Evolutionary conservation across 2,113 vertebrate species (phyloP), one percentile per base, ranked within the genome.

Genomic region (Noturus placidus): DNA sequence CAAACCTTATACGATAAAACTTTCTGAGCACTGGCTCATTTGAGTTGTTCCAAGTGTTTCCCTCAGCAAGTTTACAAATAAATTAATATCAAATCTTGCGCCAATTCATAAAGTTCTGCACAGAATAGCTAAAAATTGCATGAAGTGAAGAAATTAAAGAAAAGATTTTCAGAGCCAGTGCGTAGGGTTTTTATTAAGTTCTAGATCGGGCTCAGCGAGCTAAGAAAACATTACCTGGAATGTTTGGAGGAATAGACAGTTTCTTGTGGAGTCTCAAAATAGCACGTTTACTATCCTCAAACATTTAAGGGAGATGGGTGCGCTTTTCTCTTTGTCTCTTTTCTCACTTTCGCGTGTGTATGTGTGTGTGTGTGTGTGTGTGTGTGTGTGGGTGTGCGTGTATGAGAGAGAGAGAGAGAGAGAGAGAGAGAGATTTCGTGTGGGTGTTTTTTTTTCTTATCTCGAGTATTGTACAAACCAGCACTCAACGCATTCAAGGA

Each of bases 71-170:
- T 90, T 92, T 87, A 89, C 89, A 93, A 93, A 93, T 91, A 92
- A 94, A 95, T 95, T 93, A 93, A 91, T 92, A 92, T 87, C 63
- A 91, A 89, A 82, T 54, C 88, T 90, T 89, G 69, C 30, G 88
- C 89, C 94, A 91, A 93, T 94, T 93, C 90, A 93, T 93, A 93
- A 93, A 88, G 90, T 89, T 92, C 91, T 90, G 76, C 76, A 84
- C 85, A 76, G 74, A 77, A 87, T 83, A 89, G 80, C 88, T 93
- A 90, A 89, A 86, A 92, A 92, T 87, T 89, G 93, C 82, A 87
- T 33, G 33, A 87, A 35, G 1, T 35, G 5, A 57, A 38, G 30
- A 81, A 81, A 59, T 59, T 1, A 57, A 80, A 25, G 33, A 38
- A 70, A 91, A 86, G 61, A 88, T 89, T 91, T 89, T 89, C 92